Percentiles rank a stretch among this genome's conserved stretches.
phyloP scores from a whole-genome alignment of 1,140 invertebrate species.

The Schmidtea mediterranea region DNA sequence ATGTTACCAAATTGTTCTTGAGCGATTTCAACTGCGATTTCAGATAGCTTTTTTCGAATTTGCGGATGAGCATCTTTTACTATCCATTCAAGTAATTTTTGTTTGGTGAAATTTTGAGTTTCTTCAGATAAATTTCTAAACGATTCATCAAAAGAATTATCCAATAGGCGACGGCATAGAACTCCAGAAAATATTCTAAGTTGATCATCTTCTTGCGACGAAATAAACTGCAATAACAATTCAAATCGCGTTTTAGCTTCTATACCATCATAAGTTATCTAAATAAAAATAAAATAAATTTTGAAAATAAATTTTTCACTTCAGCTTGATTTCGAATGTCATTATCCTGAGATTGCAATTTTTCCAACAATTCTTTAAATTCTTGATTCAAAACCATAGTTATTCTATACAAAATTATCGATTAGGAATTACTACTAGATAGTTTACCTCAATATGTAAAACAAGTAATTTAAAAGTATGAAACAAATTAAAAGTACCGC shows the following conservation, averaged over 20 bases:
- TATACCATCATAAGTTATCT: neutral
- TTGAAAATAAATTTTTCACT: neutral
- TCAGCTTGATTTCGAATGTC: neutral
- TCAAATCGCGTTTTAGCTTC: neutral
- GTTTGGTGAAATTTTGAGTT: neutral
- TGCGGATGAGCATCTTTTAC: conserved; percentile 20
- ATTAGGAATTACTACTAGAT: neutral
- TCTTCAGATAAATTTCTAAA: neutral
- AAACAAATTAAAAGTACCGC: no score
- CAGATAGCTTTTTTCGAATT: conserved; percentile 65
- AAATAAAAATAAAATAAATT: neutral
- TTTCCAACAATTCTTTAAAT: neutral
- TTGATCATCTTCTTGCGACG: neutral
- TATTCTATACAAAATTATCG: neutral
- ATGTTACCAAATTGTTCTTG: conserved; percentile 51
- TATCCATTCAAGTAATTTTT: conserved; percentile 1
- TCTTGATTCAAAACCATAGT: conserved; percentile 2
- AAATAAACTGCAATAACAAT: neutral
- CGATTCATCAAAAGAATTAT: neutral
- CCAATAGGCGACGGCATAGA: neutral
- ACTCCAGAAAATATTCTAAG: neutral
- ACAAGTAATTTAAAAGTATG: no score
- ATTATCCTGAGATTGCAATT: neutral
- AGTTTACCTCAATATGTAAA: neutral
- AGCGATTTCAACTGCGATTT: conserved; percentile 70